phyloP scores from a whole-genome alignment of 2,797 vertebrate species.

The Denticeps clupeoides region DNA sequence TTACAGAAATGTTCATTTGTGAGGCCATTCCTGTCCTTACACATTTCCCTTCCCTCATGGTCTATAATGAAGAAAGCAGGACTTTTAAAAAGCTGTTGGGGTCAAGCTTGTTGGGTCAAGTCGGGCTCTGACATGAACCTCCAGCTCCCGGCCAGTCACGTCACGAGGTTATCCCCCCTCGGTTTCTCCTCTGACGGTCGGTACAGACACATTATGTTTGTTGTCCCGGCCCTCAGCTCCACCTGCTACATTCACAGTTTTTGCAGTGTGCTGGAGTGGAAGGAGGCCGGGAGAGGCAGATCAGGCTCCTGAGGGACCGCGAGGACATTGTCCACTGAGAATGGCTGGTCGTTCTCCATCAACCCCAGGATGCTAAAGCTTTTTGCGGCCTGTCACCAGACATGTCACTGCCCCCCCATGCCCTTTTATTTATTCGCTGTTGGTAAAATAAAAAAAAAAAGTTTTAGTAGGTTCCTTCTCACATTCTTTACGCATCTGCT shows the following conservation, averaged over 20 bases:
- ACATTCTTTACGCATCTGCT: no score
- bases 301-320: conserved; percentile 18
- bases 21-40: no score
- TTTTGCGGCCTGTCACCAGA: conserved; percentile 59
- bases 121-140: no score
- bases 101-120: no score
- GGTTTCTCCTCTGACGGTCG: not conserved
- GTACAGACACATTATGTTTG: conserved; percentile 9
- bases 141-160: not conserved
- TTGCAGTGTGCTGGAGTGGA: conserved; percentile 24
- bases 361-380: conserved; percentile 41
- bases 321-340: conserved; percentile 8
- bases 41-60: no score
- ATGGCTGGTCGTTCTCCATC: conserved; percentile 4
- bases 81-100: no score
- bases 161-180: conserved; percentile 6
- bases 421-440: conserved; percentile 23
- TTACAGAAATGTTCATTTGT: no score
- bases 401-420: conserved; percentile 56
- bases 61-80: no score
- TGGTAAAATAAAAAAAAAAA: conserved; percentile 29
- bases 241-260: conserved; percentile 25
- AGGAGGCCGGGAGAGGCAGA: conserved; percentile 15
- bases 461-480: no score
- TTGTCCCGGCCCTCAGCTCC: conserved; percentile 14